Conservation (phyloP, 1,140 invertebrate species). For the Aphis craccivora region DNA sequence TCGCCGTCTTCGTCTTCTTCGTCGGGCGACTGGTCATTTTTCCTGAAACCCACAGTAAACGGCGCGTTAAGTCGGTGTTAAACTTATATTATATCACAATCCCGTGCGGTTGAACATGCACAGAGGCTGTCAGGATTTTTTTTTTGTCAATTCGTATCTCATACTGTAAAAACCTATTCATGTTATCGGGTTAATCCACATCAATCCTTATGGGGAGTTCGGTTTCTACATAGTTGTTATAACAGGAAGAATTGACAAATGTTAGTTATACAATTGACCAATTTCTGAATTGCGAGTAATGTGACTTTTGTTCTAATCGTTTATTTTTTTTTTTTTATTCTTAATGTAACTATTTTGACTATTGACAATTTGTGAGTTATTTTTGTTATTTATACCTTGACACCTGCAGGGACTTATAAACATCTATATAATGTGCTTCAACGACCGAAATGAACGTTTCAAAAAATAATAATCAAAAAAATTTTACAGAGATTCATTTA, state of each 20-base stretch:
- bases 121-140: background rate
- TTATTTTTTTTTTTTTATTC: background rate
- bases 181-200: background rate
- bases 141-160: too few species aligned
- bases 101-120: background rate
- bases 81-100: background rate
- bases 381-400: too few species aligned
- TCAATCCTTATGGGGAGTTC: background rate
- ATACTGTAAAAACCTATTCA: fast-evolving
- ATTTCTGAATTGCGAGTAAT: background rate
- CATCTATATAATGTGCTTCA: too few species aligned
- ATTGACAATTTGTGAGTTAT: too few species aligned
- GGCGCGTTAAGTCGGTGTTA: background rate
- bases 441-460: too few species aligned
- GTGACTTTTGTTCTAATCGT: background rate
- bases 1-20: conserved; percentile 27
- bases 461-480: too few species aligned
- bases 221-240: background rate
- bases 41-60: background rate
- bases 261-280: background rate
- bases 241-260: background rate
- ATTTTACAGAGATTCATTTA: too few species aligned
- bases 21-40: conserved; percentile 40
- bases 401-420: too few species aligned
- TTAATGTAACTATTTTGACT: background rate